These are phyloP conservation scores for Carcina quercana DNA, from an alignment of 2,888 invertebrate genomes.

Conservation along the genomic window DNA sequence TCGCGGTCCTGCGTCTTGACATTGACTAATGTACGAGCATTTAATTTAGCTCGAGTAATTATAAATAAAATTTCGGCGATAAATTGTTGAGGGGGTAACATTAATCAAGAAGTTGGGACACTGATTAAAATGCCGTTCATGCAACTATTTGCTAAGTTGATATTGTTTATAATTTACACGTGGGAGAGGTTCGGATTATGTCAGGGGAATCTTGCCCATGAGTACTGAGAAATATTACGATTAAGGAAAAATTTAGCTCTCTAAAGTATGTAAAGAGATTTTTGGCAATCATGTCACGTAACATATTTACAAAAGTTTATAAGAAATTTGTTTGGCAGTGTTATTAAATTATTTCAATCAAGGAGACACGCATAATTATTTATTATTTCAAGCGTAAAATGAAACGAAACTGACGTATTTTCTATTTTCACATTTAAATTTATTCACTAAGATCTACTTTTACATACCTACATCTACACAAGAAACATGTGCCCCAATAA, in stretches of 20 bases:
- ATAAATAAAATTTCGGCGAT: slow-evolving; percentile 74
- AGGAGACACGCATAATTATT: no score
- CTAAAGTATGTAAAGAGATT: no score
- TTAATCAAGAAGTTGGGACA: slow-evolving; percentile 76
- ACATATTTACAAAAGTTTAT: no score
- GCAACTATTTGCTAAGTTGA: slow-evolving; percentile 70
- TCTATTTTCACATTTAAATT: slow-evolving; percentile 38
- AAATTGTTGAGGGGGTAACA: slow-evolving; percentile 64
- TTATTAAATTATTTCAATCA: no score
- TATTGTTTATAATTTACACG: slow-evolving; percentile 71
- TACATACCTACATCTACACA: slow-evolving; percentile 34
- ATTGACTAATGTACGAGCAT: slow-evolving; percentile 66
- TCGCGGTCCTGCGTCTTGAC: slow-evolving; percentile 58
- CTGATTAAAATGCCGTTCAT: slow-evolving; percentile 74
- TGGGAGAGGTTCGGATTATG: slow-evolving; percentile 42
- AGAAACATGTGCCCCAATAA: slow-evolving; percentile 52
- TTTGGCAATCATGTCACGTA: no score
- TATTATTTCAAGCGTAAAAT: no score
- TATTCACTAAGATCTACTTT: slow-evolving; percentile 30
- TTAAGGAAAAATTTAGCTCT: no score
- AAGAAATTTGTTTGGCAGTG: no score
- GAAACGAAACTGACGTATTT: no score
- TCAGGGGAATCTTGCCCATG: no score
- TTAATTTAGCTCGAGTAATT: slow-evolving; percentile 71
- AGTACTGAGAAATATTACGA: no score